These are phyloP conservation scores for Cottus gobio DNA, from an alignment of 2,113 vertebrate genomes.

Conservation along the genomic window DNA sequence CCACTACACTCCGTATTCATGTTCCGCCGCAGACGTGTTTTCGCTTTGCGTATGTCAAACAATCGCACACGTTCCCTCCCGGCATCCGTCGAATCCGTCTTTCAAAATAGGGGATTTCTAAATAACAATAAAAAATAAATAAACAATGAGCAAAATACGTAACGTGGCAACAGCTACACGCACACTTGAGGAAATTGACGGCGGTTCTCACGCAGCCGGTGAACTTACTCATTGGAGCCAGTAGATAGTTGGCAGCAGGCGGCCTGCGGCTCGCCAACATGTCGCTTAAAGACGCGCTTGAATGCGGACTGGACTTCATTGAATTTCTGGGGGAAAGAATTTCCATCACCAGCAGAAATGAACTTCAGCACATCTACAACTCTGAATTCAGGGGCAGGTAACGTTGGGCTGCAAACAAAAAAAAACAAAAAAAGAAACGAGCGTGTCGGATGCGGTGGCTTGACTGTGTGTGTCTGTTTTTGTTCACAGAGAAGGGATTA, in stretches of 20 bases:
- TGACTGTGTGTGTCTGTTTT: not conserved
- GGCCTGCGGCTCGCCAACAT: conserved; percentile 38
- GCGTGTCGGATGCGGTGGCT: too few relatives aligned
- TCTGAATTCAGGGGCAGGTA: conserved; percentile 83
- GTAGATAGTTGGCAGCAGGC: not conserved
- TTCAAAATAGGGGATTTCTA: not conserved
- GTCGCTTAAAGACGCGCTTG: conserved; percentile 61
- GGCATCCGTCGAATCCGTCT: not conserved
- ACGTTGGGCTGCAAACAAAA: not conserved
- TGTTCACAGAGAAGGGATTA: conserved; percentile 76
- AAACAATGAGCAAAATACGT: not conserved
- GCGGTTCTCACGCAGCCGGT: not conserved
- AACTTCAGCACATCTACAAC: conserved; percentile 86
- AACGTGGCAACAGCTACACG: not conserved
- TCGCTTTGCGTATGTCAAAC: not conserved
- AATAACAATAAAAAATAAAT: not conserved
- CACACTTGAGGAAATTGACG: not conserved
- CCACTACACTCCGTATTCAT: fast-evolving
- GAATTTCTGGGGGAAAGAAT: conserved; percentile 82
- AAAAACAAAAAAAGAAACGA: not conserved
- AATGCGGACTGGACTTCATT: conserved; percentile 84
- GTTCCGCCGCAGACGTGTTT: not conserved
- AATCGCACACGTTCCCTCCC: conserved; percentile 12
- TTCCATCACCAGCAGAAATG: conserved; percentile 67
- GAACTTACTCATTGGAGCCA: conserved; percentile 22